A percentile compares a stretch with the other conserved stretches of the same genome.
These are phyloP conservation scores for Pseudopodoces humilis DNA, from an alignment of 2,113 vertebrate species.

Conservation along the genomic window DNA sequence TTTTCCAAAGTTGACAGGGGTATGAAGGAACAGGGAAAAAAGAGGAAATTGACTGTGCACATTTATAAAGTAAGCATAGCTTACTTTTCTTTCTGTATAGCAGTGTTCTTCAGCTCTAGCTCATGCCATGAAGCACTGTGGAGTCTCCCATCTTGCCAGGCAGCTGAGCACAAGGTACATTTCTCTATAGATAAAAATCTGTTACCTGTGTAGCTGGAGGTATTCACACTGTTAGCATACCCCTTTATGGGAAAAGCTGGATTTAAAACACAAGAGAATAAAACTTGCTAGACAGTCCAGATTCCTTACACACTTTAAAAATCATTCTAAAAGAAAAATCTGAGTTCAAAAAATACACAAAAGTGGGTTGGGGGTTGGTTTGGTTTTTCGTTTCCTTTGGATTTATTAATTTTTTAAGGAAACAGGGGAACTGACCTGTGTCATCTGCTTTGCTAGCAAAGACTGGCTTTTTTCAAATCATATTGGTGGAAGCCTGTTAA, in stretches of 20 bases:
- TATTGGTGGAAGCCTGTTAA: not conserved
- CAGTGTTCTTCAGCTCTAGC: not conserved
- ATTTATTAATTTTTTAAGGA: not conserved
- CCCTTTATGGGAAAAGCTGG: not conserved
- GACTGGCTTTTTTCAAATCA: not conserved
- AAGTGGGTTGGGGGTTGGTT: not conserved
- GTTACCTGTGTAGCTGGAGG: not conserved
- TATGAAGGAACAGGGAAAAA: not conserved
- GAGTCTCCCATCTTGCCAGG: not conserved
- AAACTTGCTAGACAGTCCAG: not conserved
- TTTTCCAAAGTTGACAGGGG: not conserved
- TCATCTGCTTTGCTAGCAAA: not conserved
- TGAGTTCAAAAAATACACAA: not conserved
- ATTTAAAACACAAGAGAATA: not conserved
- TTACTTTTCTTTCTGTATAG: not conserved
- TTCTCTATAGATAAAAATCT: not conserved
- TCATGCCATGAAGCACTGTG: not conserved
- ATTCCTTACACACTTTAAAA: not conserved
- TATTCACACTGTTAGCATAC: not conserved
- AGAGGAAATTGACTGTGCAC: not conserved
- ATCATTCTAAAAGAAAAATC: not conserved
- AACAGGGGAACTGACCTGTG: accelerated
- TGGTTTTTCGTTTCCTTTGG: not conserved
- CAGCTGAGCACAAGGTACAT: not conserved
- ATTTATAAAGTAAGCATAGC: not conserved